Base-by-base conservation (phyloP, 2,113 vertebrate species). In the Australoheros scitulus region DNA sequence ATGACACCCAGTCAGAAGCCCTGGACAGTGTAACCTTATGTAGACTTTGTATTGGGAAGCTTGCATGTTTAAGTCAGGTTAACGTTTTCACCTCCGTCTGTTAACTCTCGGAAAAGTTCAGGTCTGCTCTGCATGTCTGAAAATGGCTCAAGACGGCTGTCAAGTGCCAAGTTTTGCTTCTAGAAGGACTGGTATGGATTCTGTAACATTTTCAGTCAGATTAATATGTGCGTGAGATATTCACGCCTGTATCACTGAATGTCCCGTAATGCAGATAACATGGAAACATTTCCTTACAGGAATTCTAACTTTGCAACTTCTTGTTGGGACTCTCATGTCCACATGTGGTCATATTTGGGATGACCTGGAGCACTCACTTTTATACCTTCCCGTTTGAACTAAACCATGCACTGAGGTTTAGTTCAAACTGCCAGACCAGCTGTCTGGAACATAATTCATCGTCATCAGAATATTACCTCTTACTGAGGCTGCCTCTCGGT, bases 401-500 rank as follows among this genome's bases (percentile, higher is more conserved):
- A n/a, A n/a, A n/a, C n/a, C n/a, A n/a, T n/a, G n/a, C n/a, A n/a
- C n/a, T n/a, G n/a, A n/a, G n/a, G n/a, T 81, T 90, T 83, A 76
- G 74, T 86, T 88, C 83, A 83, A 81, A 79, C 86, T 77, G 84
- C 79, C 86, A 83, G 84, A 59, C 74, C 83, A 65, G 90, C 86
- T 84, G 92, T 81, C 74, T n/a, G 76, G 15, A 47, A 3, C 72
- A 70, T 81, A 65, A 83, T 83, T 88, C 59, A 81, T 75, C 38
- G 2, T 58, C 88, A 77, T 88, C 81, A 68, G 80, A 82, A 79
- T 34, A 36, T 88, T 88, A 93, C 91, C 92, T 88, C 81, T 92
- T 97, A 99, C 94, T 98, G 97, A 90, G 97, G 95, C 94, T 97
- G 97, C 81, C 97, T 96, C 91, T 98, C 97, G 38, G 97, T 96